Evolutionary conservation across 1,140 invertebrate genomes (phyloP), one percentile per base, ranked within the genome.

Genomic region (Orius insidiosus): DNA sequence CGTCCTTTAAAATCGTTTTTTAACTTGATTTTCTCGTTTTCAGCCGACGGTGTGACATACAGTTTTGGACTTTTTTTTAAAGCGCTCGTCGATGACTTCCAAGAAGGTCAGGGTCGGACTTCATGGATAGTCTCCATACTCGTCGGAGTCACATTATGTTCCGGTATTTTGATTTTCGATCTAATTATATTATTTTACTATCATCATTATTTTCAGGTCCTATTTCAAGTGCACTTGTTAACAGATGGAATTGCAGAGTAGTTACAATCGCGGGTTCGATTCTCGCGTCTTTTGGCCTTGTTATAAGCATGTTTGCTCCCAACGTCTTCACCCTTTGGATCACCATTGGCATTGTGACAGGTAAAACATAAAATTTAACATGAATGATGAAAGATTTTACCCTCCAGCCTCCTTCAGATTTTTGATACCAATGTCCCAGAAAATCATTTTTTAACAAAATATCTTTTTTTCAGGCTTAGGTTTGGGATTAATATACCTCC

Each of bases 401-500:
- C n/a, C n/a, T n/a, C n/a, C n/a, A n/a, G n/a, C n/a, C n/a, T n/a
- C n/a, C n/a, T n/a, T n/a, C n/a, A n/a, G n/a, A n/a, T n/a, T n/a
- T n/a, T n/a, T n/a, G n/a, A n/a, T n/a, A n/a, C n/a, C n/a, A n/a
- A n/a, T n/a, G n/a, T n/a, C n/a, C n/a, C n/a, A n/a, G n/a, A n/a
- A n/a, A n/a, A n/a, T n/a, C n/a, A n/a, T n/a, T n/a, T n/a, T n/a
- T n/a, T n/a, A n/a, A n/a, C n/a, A n/a, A n/a, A n/a, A n/a, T n/a
- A n/a, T 7, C 24, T 24, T 7, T 40, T n/a, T 62, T 63, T 6
- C 59, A 80, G 90, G 92, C 10, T 66, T 94, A 18, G 90, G 92
- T 8, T 87, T 94, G 54, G 92, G 90, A 1, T 72, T 96, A 51
- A 90, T 95, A 50, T 96, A 94, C n/a, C 67, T 95, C 18, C 90